Evolutionary conservation across 2,797 vertebrate genomes (phyloP), one percentile per base, ranked within the genome.

Genomic region (Falco concolor): DNA sequence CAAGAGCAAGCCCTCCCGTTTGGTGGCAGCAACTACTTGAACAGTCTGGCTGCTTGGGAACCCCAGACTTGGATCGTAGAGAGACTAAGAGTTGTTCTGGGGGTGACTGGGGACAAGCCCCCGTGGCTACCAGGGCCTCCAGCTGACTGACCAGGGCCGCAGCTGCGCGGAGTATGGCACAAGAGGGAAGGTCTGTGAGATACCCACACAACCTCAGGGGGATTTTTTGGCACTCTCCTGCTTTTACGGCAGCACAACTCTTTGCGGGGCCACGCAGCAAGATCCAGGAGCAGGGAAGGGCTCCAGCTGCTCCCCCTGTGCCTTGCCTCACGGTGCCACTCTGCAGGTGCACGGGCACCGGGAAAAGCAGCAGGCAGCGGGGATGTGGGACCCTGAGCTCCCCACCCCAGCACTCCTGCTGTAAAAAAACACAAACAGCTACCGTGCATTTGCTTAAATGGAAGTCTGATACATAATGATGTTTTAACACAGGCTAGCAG

Each of bases 91-190:
- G 36, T 3, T 77, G 11, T 70, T 69, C 25, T 47, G 30, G 18
- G 21, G 3, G 8, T 21, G 24, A 38, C 6, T 13, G 63, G 8
- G 17, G 54, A 50, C 6, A 34, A 7, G 8, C 32, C 34, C 70
- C 22, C 74, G 47, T 28, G 32, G 23, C 21, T 38, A 21, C 6
- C 27, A 60, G 40, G 73, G 5, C 67, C 21, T 44, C 57, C 13
- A 38, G 45, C 40, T 63, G 73, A 34, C 63, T 42, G 32, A 49
- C 32, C 54, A 23, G 45, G 34, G 36, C 57, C 69, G 64, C 27
- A n/a, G 20, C 2, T 25, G 45, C 22, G 69, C 5, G 10, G 4
- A 1, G 6, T 16, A 23, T 25, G 22, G 78, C 0, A 2, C 60
- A 53, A 42, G 45, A 57, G 19, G 38, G 34, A 53, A 53, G 17